Conservation (phyloP, 2,888 invertebrate genomes). For the Torymus aiolomorphi region DNA sequence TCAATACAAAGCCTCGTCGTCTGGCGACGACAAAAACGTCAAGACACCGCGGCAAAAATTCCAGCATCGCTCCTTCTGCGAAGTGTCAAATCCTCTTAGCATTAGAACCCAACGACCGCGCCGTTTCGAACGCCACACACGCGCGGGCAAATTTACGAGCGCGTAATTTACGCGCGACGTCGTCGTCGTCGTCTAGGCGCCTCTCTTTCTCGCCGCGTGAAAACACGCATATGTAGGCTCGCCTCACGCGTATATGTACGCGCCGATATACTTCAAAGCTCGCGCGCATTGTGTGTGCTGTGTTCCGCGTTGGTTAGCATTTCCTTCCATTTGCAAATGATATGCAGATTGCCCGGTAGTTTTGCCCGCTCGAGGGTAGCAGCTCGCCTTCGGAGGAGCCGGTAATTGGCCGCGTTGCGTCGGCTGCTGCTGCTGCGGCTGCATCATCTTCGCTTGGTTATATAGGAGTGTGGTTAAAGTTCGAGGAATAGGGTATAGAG, state of each 20-base stretch:
- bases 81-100: slow-evolving; percentile 13
- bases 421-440: slow-evolving; percentile 4
- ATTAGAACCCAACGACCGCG: slow-evolving; percentile 31
- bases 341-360: slow-evolving; percentile 54
- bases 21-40: no score
- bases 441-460: not conserved
- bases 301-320: slow-evolving; percentile 36
- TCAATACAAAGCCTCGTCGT: no score
- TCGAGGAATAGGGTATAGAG: slow-evolving; percentile 8
- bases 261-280: slow-evolving; percentile 13
- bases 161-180: slow-evolving; percentile 54
- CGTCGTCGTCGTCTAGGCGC: slow-evolving; percentile 31
- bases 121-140: slow-evolving; percentile 1
- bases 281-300: not conserved
- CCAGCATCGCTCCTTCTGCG: slow-evolving; percentile 12
- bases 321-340: slow-evolving; percentile 49
- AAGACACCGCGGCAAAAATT: no score
- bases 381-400: slow-evolving; percentile 18
- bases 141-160: slow-evolving; percentile 44
- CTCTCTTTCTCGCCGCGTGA: slow-evolving; percentile 18
- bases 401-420: slow-evolving; percentile 43
- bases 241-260: not conserved
- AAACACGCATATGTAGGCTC: not conserved
- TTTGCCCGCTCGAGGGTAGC: slow-evolving; percentile 24
- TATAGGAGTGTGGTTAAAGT: not conserved